phyloP scores from a whole-genome alignment of 2,888 invertebrate genomes.

The Amiota communis region DNA sequence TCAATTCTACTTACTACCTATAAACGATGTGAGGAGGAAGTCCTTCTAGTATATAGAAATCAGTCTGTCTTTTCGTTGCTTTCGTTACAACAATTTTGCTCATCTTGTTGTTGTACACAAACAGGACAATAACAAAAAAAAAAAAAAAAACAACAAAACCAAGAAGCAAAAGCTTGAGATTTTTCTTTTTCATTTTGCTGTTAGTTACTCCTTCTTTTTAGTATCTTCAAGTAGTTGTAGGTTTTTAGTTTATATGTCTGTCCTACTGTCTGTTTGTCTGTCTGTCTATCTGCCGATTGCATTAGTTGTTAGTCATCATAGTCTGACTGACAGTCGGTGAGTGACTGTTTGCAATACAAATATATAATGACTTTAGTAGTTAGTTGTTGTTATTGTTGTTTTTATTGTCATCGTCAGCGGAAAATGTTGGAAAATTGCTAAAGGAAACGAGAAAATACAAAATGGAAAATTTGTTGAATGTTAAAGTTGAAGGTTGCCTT shows the following conservation, averaged over 20 bases:
- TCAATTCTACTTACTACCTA: too few relatives aligned
- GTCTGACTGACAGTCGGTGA: conserved; percentile 5
- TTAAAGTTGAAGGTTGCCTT: conserved; percentile 55
- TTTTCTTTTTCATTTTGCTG: background rate
- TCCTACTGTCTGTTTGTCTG: background rate
- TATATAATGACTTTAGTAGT: conserved; percentile 57
- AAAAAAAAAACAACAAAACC: too few relatives aligned
- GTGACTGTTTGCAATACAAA: conserved; percentile 50
- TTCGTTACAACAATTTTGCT: too few relatives aligned
- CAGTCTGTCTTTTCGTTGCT: background rate
- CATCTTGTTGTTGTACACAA: conserved; percentile 12
- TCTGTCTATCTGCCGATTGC: conserved; percentile 37
- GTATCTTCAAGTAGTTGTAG: conserved; percentile 39
- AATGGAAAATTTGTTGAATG: conserved; percentile 46
- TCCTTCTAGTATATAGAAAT: background rate
- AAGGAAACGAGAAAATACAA: conserved; percentile 45
- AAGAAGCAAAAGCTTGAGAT: conserved; percentile 1
- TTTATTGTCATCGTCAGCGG: conserved; percentile 47
- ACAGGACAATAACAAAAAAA: conserved; percentile 22
- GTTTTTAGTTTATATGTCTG: conserved; percentile 7
- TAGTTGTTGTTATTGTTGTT: background rate
- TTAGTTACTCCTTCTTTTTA: background rate
- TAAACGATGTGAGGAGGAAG: background rate
- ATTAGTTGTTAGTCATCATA: conserved; percentile 21
- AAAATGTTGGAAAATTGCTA: conserved; percentile 64